Base-by-base conservation (phyloP, 2,113 vertebrate species). In the Callorhinus ursinus region DNA sequence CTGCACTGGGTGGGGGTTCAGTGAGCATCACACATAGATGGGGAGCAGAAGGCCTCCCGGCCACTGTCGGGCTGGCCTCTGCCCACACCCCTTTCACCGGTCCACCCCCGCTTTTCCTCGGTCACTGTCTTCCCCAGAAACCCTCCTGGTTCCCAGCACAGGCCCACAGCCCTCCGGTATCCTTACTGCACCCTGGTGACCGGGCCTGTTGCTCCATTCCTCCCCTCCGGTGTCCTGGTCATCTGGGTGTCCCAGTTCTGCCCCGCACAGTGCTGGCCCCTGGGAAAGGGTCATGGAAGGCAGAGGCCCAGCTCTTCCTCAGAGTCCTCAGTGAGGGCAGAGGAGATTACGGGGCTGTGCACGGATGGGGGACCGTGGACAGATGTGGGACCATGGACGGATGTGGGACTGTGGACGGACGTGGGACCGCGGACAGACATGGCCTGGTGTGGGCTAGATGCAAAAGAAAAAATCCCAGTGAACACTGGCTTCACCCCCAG, bases 321-420 rank as follows among this genome's bases (percentile, higher is more conserved):
- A 5, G 76, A 69, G n/a, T 49, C 31, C 55, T 42, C 55, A 1
- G 31, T 0, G 85, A 74, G 31, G 72, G 9, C 24, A 31, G 16
- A 31, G 5, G 15, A 59, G 39, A 7, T 42, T 36, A 16, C 3
- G 0, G 31, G 65, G 39, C 53, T 2, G 2, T 10, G 31, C 19
- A 46, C 0, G 12, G 83, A 85, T 0, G 5, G 7, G n/a, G n/a
- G 11, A 2, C 53, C 1, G 4, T 59, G 53, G 80, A 16, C 21
- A 15, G 53, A 39, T 6, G 2, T 7, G 80, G 24, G 11, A 4
- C n/a, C 4, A 0, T 11, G 39, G 18, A 4, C 1, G 1, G 46
- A 14, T 1, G 15, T 4, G 13, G 63, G 63, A 2, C 28, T 0
- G 0, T 31, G 28, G 61, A 63, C 5, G 13, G 61, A 63, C 5